These are phyloP conservation scores for Deilephila elpenor DNA, from an alignment of 2,888 invertebrate genomes.

Conservation along the genomic window DNA sequence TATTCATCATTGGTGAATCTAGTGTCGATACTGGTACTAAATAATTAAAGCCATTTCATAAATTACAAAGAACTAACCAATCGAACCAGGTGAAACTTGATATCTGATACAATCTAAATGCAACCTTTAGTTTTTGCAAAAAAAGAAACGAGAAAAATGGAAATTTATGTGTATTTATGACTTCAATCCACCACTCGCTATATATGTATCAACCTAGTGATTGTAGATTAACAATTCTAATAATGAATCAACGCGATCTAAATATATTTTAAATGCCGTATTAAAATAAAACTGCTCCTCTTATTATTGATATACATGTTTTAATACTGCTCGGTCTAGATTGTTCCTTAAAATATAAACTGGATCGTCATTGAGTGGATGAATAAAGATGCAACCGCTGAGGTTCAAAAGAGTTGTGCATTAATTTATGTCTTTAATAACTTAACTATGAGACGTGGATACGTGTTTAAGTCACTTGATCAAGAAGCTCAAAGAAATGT, in stretches of 20 bases:
- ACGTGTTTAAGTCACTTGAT: constrained; percentile 24
- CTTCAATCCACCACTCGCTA: no score
- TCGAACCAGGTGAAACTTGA: not conserved
- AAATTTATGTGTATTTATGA: constrained; percentile 6
- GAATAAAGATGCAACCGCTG: not conserved
- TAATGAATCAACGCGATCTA: not conserved
- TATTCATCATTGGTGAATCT: no score
- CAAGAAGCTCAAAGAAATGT: constrained; percentile 39
- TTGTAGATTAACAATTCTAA: not conserved
- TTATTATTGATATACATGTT: not conserved
- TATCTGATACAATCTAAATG: constrained; percentile 17
- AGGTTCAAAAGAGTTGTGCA: constrained; percentile 1
- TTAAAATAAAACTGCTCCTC: not conserved
- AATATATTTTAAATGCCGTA: not conserved
- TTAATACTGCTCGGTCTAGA: not conserved
- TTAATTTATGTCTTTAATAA: constrained; percentile 30
- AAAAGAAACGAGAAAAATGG: not conserved
- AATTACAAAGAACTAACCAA: constrained; percentile 8
- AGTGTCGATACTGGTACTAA: not conserved
- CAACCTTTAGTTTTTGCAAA: not conserved
- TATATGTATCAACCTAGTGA: no score
- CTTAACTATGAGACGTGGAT: constrained; percentile 28
- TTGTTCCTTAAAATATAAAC: not conserved
- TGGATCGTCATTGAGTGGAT: not conserved
- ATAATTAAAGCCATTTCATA: constrained; percentile 15